These are phyloP conservation scores for Drosophila ananassae DNA, from an alignment of 1,140 invertebrate species.

Conservation along the genomic window DNA sequence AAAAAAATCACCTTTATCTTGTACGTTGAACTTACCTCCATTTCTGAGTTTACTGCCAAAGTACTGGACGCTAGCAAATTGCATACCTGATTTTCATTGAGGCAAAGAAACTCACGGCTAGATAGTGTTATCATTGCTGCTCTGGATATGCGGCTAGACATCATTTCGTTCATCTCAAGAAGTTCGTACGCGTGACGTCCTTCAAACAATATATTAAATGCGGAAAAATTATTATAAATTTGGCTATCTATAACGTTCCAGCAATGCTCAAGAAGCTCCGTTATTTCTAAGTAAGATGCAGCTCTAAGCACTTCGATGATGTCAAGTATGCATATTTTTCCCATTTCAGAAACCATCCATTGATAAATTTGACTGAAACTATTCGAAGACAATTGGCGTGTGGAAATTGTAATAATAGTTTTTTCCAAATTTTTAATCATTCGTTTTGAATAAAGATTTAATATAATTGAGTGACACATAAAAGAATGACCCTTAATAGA, in stretches of 20 bases:
- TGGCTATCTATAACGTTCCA: constrained; percentile 9
- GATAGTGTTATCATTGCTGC: neutral
- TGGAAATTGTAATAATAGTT: neutral
- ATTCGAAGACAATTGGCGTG: neutral
- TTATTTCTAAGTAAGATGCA: constrained; percentile 18
- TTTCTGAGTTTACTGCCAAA: constrained; percentile 42
- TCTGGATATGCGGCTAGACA: constrained; percentile 23
- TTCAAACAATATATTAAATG: constrained; percentile 13
- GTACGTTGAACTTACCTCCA: constrained; percentile 22
- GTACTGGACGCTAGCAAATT: constrained; percentile 5
- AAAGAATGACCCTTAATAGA: neutral
- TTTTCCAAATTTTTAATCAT: neutral
- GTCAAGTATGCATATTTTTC: neutral
- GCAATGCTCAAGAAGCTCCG: constrained; percentile 12
- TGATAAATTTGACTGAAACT: constrained; percentile 9
- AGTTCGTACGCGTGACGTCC: constrained; percentile 4
- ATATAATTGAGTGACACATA: neutral
- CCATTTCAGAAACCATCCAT: constrained; percentile 7
- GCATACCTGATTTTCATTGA: constrained; percentile 25
- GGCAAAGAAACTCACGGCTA: constrained; percentile 24
- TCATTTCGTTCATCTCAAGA: neutral
- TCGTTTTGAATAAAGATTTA: neutral
- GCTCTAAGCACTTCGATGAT: neutral
- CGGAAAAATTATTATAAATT: constrained; percentile 14
- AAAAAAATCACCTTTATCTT: too few species aligned